A percentile compares a stretch with the other conserved stretches of the same genome.
Conservation (phyloP, 2,113 vertebrate species). For the Myotis davidii region DNA sequence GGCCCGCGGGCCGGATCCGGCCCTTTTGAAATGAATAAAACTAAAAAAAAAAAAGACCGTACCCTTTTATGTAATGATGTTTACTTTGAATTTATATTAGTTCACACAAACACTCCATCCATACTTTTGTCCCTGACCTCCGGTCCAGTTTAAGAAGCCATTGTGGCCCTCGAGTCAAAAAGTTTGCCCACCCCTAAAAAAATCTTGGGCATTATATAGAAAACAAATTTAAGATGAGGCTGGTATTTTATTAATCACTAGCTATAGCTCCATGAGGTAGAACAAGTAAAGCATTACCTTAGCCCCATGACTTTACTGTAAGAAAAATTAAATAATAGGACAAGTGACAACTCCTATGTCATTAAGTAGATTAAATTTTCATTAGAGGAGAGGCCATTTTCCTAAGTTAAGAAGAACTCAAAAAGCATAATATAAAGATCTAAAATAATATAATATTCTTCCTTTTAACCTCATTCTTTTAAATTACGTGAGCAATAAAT, state of each 20-base stretch:
- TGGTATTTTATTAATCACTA: constrained; percentile 18
- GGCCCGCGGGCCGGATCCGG: too few relatives aligned
- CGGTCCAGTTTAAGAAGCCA: too few relatives aligned
- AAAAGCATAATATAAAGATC: not conserved
- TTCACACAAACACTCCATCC: too few relatives aligned
- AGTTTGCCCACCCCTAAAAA: too few relatives aligned
- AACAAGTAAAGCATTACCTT: constrained; percentile 5
- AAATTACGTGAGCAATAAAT: not conserved
- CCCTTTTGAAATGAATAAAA: too few relatives aligned
- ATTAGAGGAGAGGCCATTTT: not conserved
- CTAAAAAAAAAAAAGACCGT: too few relatives aligned
- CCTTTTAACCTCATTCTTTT: not conserved
- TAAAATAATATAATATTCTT: not conserved
- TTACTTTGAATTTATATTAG: too few relatives aligned
- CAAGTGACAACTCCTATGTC: not conserved
- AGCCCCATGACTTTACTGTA: not conserved
- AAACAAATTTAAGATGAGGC: not conserved
- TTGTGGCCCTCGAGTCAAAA: too few relatives aligned
- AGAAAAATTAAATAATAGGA: not conserved
- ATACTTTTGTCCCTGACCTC: too few relatives aligned
- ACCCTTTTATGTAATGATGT: too few relatives aligned
- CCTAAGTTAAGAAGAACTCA: not conserved
- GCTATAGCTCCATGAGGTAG: not conserved
- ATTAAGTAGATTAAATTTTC: constrained; percentile 30
- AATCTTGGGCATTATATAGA: not conserved